These are phyloP conservation scores for Drosophila engyochracea DNA, from an alignment of 2,888 invertebrate species.

Conservation along the genomic window DNA sequence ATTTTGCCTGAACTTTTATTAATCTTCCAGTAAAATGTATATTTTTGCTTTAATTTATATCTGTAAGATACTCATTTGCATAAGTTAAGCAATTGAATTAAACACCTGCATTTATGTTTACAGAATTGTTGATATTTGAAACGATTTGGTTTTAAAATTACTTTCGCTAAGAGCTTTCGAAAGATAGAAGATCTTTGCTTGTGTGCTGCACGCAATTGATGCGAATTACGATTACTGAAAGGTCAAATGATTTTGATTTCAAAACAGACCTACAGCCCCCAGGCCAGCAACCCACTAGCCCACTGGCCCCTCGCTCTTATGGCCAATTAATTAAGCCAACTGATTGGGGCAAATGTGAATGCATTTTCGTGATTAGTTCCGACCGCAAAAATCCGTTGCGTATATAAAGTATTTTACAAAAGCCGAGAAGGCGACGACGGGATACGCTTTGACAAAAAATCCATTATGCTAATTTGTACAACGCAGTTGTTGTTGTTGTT, in stretches of 20 bases:
- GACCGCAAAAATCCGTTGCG: slow-evolving; percentile 58
- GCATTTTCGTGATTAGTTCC: slow-evolving; percentile 75
- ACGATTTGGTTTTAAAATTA: no score
- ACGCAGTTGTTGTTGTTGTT: slow-evolving; percentile 34
- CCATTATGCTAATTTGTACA: slow-evolving; percentile 81
- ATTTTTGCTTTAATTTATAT: not conserved
- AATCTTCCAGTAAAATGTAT: not conserved
- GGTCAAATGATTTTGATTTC: slow-evolving; percentile 55
- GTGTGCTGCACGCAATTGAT: not conserved
- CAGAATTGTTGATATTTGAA: no score
- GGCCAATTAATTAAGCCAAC: slow-evolving; percentile 73
- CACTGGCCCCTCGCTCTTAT: not conserved
- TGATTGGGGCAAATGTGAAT: slow-evolving; percentile 75
- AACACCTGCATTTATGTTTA: not conserved
- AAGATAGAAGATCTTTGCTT: not conserved
- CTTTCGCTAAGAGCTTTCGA: not conserved
- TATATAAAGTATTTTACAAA: slow-evolving; percentile 48
- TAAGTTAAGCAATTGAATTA: not conserved
- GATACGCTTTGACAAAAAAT: slow-evolving; percentile 69
- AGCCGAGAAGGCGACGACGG: slow-evolving; percentile 38
- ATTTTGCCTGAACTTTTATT: not conserved
- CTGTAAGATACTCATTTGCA: not conserved
- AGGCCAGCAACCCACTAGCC: not conserved
- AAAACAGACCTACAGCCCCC: slow-evolving; percentile 1
- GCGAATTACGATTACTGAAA: slow-evolving; percentile 55